phyloP scores from a whole-genome alignment of 2,888 invertebrate genomes.

The Erebia epiphron region DNA sequence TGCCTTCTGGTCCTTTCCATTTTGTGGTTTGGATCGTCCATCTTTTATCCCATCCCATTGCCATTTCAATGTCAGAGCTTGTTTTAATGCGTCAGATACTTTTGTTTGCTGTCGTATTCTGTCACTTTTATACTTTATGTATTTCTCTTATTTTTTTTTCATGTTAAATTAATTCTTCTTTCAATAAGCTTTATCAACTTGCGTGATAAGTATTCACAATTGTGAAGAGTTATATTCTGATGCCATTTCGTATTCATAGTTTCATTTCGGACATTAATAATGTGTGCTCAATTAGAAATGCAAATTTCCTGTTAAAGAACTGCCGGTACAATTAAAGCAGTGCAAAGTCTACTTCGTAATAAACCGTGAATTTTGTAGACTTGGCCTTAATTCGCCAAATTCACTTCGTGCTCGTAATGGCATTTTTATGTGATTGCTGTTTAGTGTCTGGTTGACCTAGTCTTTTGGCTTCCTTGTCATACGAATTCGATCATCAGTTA shows the following conservation, averaged over 20 bases:
- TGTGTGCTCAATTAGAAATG: conserved; percentile 30
- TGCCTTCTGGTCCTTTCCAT: too few species aligned
- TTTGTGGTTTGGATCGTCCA: too few species aligned
- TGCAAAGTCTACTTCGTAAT: conserved; percentile 37
- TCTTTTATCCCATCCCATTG: too few species aligned
- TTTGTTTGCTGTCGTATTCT: too few species aligned
- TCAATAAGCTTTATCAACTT: too few species aligned
- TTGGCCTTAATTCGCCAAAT: conserved; percentile 31
- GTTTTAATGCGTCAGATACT: too few species aligned
- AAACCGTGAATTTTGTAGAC: conserved; percentile 38
- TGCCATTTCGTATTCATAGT: conserved; percentile 21
- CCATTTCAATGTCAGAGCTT: too few species aligned
- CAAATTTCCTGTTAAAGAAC: conserved; percentile 25
- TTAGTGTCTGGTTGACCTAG: conserved; percentile 11
- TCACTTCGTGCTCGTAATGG: conserved; percentile 15
- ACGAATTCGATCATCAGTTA: not conserved
- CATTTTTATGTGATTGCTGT: conserved; percentile 13
- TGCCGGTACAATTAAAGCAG: conserved; percentile 29
- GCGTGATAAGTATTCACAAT: conserved; percentile 8
- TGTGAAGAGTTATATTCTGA: conserved; percentile 17
- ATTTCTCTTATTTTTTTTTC: too few species aligned
- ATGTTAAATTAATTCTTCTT: too few species aligned
- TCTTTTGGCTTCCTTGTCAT: conserved; percentile 11
- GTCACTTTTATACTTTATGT: too few species aligned
- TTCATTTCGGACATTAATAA: conserved; percentile 23